Percentiles rank a stretch among this genome's conserved stretches.
phyloP scores from a whole-genome alignment of 1,140 invertebrate species.

The Zeugodacus cucurbitae region DNA sequence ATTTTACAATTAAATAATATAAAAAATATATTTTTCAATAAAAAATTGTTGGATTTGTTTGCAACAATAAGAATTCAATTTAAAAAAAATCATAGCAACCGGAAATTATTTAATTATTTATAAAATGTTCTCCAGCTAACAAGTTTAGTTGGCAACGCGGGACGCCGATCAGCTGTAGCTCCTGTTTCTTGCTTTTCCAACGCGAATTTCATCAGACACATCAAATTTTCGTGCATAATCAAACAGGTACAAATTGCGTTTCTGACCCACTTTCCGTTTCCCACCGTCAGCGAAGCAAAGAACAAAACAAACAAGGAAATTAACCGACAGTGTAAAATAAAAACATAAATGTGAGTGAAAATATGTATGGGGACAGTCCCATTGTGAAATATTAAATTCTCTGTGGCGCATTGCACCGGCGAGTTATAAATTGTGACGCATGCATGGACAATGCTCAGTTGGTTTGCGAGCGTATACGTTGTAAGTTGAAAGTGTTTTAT shows the following conservation, averaged over 20 bases:
- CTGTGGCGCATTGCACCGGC: neutral
- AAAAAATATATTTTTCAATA: neutral
- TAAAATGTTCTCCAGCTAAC: neutral
- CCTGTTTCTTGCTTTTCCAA: neutral
- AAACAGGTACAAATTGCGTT: neutral
- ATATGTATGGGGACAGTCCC: neutral
- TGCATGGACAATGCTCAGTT: neutral
- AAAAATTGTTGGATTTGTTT: too few species aligned
- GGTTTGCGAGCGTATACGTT: neutral
- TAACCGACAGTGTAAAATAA: neutral
- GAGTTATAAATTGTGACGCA: neutral
- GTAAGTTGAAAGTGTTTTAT: neutral
- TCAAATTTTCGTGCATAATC: neutral
- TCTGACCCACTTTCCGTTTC: conserved; percentile 10
- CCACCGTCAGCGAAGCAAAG: neutral
- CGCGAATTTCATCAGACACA: neutral
- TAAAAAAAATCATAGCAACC: neutral
- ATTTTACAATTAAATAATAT: neutral
- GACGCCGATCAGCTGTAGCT: neutral
- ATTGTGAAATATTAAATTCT: neutral
- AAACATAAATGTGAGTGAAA: neutral
- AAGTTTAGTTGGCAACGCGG: neutral
- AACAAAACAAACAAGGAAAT: neutral
- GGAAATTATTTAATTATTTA: neutral
- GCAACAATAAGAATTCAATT: too few species aligned